These are phyloP conservation scores for Calosoma granatense DNA, from an alignment of 1,140 invertebrate genomes.

Conservation along the genomic window DNA sequence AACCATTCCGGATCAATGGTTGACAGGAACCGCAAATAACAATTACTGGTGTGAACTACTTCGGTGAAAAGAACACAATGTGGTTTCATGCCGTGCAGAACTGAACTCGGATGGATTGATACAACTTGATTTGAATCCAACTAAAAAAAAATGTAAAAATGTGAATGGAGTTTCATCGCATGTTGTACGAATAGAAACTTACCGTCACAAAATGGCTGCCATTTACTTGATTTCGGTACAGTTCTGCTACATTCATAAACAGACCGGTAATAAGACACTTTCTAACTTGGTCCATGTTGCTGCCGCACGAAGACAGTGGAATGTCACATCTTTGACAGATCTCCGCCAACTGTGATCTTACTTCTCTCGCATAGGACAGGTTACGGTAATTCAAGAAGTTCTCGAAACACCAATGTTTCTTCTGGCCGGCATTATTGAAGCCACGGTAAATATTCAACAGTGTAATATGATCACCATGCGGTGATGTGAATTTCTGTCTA, in stretches of 20 bases:
- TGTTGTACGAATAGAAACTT: constrained; percentile 27
- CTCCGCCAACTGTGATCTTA: constrained; percentile 71
- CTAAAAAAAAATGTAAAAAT: constrained; percentile 36
- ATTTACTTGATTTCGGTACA: constrained; percentile 57
- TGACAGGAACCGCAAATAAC: constrained; percentile 68
- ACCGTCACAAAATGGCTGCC: constrained; percentile 54
- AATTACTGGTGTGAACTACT: constrained; percentile 73
- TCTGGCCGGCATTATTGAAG: constrained; percentile 58
- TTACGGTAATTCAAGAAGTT: constrained; percentile 84
- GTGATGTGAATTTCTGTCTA: constrained; percentile 72
- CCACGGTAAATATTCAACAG: constrained; percentile 81
- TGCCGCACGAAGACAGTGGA: constrained; percentile 59
- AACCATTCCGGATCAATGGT: constrained; percentile 68
- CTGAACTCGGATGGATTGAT: constrained; percentile 75
- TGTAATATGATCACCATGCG: constrained; percentile 87
- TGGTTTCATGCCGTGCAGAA: constrained; percentile 62
- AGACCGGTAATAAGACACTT: constrained; percentile 74
- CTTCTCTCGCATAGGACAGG: constrained; percentile 68
- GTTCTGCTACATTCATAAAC: constrained; percentile 82
- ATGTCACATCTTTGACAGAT: constrained; percentile 65
- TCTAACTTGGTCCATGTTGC: constrained; percentile 58
- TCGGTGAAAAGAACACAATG: constrained; percentile 81
- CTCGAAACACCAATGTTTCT: constrained; percentile 73
- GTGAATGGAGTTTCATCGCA: neutral
- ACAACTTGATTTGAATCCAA: constrained; percentile 54